Evolutionary conservation across 2,797 vertebrate species (phyloP), one percentile per base, ranked within the genome.

Genomic region (Oophaga sylvatica): DNA sequence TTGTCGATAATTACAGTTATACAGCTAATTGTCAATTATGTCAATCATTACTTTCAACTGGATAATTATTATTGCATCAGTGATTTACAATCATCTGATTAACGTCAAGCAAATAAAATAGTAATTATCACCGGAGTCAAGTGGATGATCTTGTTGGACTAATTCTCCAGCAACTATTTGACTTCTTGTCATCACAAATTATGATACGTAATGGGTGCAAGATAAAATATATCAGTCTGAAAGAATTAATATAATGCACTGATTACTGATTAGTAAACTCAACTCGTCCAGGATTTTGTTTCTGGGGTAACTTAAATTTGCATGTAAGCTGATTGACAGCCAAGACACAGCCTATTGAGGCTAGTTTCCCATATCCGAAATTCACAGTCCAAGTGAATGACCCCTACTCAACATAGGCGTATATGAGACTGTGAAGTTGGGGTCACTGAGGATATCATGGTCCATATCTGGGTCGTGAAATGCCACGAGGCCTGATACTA

Each of bases 1-100:
- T 35, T 29, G 53, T 7, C 31, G n/a, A 35, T 79, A 79, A 60
- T 79, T 60, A 79, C 53, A 79, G 77, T 60, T 20, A 79, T 60
- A 79, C n/a, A 79, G 48, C 56, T 79, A 79, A 79, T 60, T 79
- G 56, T 10, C 4, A 57, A 59, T 60, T 22, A 9, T 31, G 17
- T 59, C 53, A 29, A 79, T 79, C 8, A 59, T 79, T 29, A 60
- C 57, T 60, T 79, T 60, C 26, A 59, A 6, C 26, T 60, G 60
- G 53, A 60, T 10, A 60, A 31, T 79, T 35, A 31, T 79, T 35
- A 60, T 79, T 60, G 29, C 29, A 79, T 57, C 75, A 79, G 20
- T n/a, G 5, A n/a, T 20, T 79, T 60, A 60, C 56, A 29, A 29
- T 4, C 48, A 57, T 57, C 57, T 45, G 15, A 77, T 26, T 77